Evolutionary conservation across 1,140 invertebrate genomes (phyloP).

Genomic region (Psilanteris sp.): DNA sequence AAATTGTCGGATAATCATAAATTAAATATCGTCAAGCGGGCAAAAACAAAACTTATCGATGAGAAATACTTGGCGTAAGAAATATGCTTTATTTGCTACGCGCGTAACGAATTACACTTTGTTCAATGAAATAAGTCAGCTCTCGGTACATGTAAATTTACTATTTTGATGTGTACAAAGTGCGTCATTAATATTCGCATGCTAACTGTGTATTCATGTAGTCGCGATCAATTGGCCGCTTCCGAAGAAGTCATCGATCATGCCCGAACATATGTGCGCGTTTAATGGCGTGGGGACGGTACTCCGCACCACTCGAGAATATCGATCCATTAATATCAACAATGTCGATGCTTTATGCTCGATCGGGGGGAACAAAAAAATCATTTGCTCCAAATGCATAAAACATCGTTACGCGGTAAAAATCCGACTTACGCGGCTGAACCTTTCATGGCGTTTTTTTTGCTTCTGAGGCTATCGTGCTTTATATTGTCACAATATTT

Average conservation of each 20-base stretch:
- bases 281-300: conserved; percentile 70
- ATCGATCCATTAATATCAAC: conserved; percentile 73
- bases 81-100: conserved; percentile 50
- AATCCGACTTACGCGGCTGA: conserved; percentile 16
- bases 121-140: conserved; percentile 59
- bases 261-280: conserved; percentile 64
- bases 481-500: conserved; percentile 40
- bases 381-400: conserved; percentile 58
- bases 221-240: conserved; percentile 74
- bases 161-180: conserved; percentile 64
- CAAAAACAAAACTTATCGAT: conserved; percentile 40
- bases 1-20: conserved; percentile 56
- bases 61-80: conserved; percentile 18
- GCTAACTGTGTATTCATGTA: conserved; percentile 66
- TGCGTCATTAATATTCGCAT: conserved; percentile 64
- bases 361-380: conserved; percentile 30
- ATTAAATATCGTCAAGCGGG: conserved; percentile 54
- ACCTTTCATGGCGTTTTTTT: conserved; percentile 42
- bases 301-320: conserved; percentile 64
- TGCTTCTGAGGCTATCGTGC: conserved; percentile 1
- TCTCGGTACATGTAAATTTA: conserved; percentile 61
- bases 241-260: conserved; percentile 75
- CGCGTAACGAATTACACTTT: conserved; percentile 64
- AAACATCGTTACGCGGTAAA: conserved; percentile 29
- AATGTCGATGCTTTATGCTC: conserved; percentile 51